Conservation (phyloP, 2,888 invertebrate genomes). For the Microplitis deprimator region DNA sequence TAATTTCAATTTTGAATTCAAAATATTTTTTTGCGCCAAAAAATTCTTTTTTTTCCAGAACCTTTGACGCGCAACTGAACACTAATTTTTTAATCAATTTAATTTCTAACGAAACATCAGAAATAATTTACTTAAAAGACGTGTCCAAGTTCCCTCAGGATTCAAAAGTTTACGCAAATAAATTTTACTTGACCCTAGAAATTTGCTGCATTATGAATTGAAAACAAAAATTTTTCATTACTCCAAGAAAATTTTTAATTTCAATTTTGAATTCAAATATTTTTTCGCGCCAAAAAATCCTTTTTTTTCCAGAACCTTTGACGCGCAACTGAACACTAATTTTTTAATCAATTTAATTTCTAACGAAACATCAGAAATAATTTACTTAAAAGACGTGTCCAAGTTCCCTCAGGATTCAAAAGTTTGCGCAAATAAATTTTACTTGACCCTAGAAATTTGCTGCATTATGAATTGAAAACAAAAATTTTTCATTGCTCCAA, state of each 20-base stretch:
- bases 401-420: conserved; percentile 27
- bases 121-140: conserved; percentile 9
- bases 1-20: too few relatives aligned
- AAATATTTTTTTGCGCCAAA: too few relatives aligned
- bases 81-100: conserved; percentile 19
- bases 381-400: conserved; percentile 16
- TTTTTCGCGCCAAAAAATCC: too few relatives aligned
- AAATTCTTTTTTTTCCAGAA: background rate
- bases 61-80: conserved; percentile 15
- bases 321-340: conserved; percentile 11
- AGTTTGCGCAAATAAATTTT: too few relatives aligned
- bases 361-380: conserved; percentile 18
- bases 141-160: conserved; percentile 26
- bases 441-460: too few relatives aligned
- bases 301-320: conserved; percentile 16
- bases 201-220: too few relatives aligned
- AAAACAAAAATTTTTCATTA: too few relatives aligned
- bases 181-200: too few relatives aligned
- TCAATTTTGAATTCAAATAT: too few relatives aligned
- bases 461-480: too few relatives aligned
- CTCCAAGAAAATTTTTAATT: too few relatives aligned
- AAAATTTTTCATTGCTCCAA: too few relatives aligned
- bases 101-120: conserved; percentile 18
- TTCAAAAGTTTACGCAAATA: background rate
- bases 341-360: conserved; percentile 19